phyloP scores from a whole-genome alignment of 2,113 vertebrate species.

The Acrocephalus kingi region DNA sequence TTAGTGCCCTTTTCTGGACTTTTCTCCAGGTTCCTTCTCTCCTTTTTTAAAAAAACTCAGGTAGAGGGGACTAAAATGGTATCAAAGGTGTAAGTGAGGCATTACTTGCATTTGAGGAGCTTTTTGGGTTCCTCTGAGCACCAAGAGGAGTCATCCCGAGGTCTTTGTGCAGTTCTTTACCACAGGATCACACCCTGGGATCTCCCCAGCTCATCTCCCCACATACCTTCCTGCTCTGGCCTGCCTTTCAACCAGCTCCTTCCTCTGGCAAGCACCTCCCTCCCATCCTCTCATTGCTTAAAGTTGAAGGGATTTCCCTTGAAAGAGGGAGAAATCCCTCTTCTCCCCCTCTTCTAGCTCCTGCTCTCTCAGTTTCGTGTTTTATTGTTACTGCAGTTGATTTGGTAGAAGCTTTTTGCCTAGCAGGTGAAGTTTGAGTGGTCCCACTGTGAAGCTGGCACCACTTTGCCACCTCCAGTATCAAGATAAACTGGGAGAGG shows the following conservation, averaged over 20 bases:
- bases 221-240: accelerated
- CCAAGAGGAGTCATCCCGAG: not conserved
- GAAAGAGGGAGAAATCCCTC: accelerated
- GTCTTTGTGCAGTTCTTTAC: not conserved
- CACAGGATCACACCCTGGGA: not conserved
- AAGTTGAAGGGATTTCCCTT: not conserved
- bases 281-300: not conserved
- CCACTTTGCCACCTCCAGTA: not conserved
- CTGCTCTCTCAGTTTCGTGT: not conserved
- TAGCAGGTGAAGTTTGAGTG: not conserved
- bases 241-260: not conserved
- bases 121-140: not conserved
- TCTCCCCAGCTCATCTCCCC: not conserved
- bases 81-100: not conserved
- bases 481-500: not conserved
- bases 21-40: not conserved
- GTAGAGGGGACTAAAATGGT: not conserved
- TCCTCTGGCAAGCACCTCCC: not conserved
- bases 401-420: not conserved
- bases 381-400: not conserved
- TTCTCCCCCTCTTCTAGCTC: not conserved
- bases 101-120: not conserved
- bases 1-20: not conserved
- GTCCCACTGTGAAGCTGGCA: not conserved
- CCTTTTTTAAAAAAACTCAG: not conserved